Evolutionary conservation across 2,113 vertebrate species (phyloP), one percentile per base, ranked within the genome.

Genomic region (Lathamus discolor): DNA sequence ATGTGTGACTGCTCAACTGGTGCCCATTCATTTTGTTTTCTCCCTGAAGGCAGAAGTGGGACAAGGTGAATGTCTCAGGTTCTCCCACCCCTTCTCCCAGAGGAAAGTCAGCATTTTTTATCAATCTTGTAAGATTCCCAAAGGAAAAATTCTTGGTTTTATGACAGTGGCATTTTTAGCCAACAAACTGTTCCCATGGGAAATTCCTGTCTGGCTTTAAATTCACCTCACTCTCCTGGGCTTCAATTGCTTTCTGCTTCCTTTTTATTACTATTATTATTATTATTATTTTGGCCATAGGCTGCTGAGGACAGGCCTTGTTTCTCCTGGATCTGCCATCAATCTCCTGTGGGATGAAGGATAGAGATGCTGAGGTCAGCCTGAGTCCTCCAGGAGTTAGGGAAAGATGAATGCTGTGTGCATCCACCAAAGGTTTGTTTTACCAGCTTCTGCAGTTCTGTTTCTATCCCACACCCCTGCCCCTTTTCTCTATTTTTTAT

Each of bases 1-100:
- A 86, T 1, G 10, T 14, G 10, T 89, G 94, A 75, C 89, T 93
- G 95, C 86, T 96, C 94, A 95, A 92, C 83, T 43, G 0, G 43
- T 72, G 46, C 94, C 94, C 83, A 82, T 92, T 86, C 86, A 95
- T 95, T 92, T 82, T 91, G 81, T 82, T 89, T 95, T 92, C 81
- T 96, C 96, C 89, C 94, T 75, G 88, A 84, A 93, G 91, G 89
- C 95, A 95, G 83, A 86, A 84, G 62, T 68, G 55, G 84, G 86
- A 69, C 74, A 51, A 78, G 62, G 82, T 0, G 0, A 89, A 88
- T 61, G 62, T 75, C 66, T 92, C 59, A 9, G 3, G 52, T 88
- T 95, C 66, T 93, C 81, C 81, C 77, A 91, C 37, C 52, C 51
- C 57, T 95, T 91, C 70, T 89, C 94, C 94, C 86, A 73, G 52